Conservation (phyloP, 2,888 invertebrate species). For the Trisateles emortualis region DNA sequence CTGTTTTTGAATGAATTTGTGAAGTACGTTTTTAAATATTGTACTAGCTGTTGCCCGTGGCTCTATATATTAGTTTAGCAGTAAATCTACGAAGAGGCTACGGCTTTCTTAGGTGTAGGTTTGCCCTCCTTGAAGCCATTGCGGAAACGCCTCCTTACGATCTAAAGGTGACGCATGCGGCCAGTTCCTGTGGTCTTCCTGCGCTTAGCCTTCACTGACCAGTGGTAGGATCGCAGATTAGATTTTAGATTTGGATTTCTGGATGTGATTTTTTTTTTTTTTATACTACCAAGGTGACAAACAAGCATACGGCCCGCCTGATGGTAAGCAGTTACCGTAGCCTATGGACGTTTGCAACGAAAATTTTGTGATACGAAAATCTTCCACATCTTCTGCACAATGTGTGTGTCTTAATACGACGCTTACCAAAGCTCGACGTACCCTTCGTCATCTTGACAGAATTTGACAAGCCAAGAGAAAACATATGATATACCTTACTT, state of each 20-base stretch:
- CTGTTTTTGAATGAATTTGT: too few relatives aligned
- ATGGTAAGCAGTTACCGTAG: too few relatives aligned
- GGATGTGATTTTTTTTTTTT: too few relatives aligned
- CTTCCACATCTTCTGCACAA: slow-evolving; percentile 99
- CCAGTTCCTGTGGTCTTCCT: slow-evolving; percentile 99
- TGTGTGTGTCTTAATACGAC: slow-evolving; percentile 99
- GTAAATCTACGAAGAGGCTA: slow-evolving; percentile 87
- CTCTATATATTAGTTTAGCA: slow-evolving; percentile 67
- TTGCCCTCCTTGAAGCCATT: slow-evolving; percentile 96
- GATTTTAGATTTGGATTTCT: slow-evolving; percentile 98
- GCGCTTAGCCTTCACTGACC: slow-evolving; percentile 99
- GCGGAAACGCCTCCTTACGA: slow-evolving; percentile 95
- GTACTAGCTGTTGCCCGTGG: too few relatives aligned
- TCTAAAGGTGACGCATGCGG: slow-evolving; percentile 97
- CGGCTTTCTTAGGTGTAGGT: slow-evolving; percentile 87
- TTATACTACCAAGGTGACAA: too few relatives aligned
- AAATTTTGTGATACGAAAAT: slow-evolving; percentile 98
- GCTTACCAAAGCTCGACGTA: slow-evolving; percentile 99
- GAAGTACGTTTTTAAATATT: too few relatives aligned
- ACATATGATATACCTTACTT: too few relatives aligned
- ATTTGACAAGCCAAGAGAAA: slow-evolving; percentile 79
- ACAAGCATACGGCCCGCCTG: too few relatives aligned
- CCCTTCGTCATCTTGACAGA: slow-evolving; percentile 95
- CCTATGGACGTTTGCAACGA: too few relatives aligned
- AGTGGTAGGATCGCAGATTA: slow-evolving; percentile 98